Base-by-base conservation (phyloP, 2,888 invertebrate species). In the Trachelus stipa region DNA sequence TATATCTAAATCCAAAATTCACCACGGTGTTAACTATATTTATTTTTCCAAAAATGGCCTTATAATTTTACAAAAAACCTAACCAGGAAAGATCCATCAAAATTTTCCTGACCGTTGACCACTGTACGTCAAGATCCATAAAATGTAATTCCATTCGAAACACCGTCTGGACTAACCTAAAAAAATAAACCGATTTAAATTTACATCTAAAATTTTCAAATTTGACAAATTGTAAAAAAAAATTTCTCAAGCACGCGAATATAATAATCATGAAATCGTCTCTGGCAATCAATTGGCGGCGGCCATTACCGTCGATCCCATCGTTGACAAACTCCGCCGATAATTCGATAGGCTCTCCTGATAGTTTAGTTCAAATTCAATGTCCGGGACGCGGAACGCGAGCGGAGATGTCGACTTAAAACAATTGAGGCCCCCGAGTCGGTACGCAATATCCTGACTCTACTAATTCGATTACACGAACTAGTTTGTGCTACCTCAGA, bases 361-460 rank as follows among this genome's bases (percentile, higher is more conserved):
- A 91, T 90, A 90, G 90, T 90, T 91, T 90, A 89, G 88, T 90
- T 85, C 88, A 91, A 91, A 91, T 91, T 91, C 89, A 89, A 91
- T 91, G 90, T 91, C 91, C 91, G 90, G 88, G 74, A 31, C 37
- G 71, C 33, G 75, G 31, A 76, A 68, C 76, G 69, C 68, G 69
- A 68, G 82, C 90, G 91, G 89, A 89, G 90, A 91, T 89, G 90
- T 89, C 90, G 90, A 90, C 89, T 90, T 91, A 90, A 91, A 91
- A 91, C 91, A 91, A 91, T 91, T 90, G 91, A 85, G 84, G 85
- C 83, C 85, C 84, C 84, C 83, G 84, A 9, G 88, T 86, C 87
- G 85, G 88, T 88, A 89, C 90, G 91, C 91, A 91, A 91, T 91
- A 91, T 91, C 91, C 91, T 91, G 91, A 89, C 90, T 89, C 88